Conservation (phyloP, 1,140 invertebrate genomes). For the Hestina assimilis region DNA sequence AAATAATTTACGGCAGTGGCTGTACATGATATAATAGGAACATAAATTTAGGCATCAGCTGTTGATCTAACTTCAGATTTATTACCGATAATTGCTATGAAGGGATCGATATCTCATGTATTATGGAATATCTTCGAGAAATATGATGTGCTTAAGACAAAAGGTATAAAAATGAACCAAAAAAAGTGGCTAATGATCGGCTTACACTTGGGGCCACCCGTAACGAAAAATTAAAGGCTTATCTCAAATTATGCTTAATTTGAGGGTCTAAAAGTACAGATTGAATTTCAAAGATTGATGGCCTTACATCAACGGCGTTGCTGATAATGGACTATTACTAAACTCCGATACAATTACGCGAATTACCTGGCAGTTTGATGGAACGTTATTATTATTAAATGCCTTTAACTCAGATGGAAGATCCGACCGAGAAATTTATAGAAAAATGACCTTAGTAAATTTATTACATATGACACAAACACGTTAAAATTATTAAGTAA, state of each 20-base stretch:
- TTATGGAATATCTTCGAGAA: constrained; percentile 68
- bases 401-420: too few relatives aligned
- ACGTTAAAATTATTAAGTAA: too few relatives aligned
- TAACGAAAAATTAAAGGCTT: constrained; percentile 74
- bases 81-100: constrained; percentile 73
- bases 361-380: constrained; percentile 27
- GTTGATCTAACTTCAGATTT: constrained; percentile 71
- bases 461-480: too few relatives aligned
- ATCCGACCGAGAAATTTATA: too few relatives aligned
- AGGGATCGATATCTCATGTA: constrained; percentile 61
- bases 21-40: constrained; percentile 23
- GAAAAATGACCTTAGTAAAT: too few relatives aligned
- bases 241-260: constrained; percentile 78
- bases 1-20: constrained; percentile 25
- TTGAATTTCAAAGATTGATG: constrained; percentile 76
- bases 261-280: constrained; percentile 71
- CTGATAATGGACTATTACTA: constrained; percentile 38
- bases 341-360: constrained; percentile 35
- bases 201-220: constrained; percentile 72
- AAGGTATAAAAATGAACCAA: constrained; percentile 56
- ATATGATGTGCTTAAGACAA: constrained; percentile 68
- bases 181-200: constrained; percentile 70
- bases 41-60: constrained; percentile 56
- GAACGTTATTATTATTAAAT: neutral
- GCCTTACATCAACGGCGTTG: constrained; percentile 43